Evolutionary conservation across 2,797 vertebrate genomes (phyloP).

Genomic region (Trachurus trachurus): DNA sequence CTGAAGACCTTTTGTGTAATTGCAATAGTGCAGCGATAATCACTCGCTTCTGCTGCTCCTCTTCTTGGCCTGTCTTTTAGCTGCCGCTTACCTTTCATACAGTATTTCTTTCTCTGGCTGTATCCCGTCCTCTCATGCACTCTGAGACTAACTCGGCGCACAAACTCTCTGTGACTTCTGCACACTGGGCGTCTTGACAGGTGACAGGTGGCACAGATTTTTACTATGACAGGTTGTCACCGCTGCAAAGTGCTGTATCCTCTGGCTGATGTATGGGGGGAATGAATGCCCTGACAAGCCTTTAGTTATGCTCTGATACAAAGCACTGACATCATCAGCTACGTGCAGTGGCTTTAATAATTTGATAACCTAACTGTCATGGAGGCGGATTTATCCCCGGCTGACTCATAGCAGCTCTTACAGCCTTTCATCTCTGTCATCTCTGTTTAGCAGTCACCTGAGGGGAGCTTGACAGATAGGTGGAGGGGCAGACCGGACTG

Average conservation of each 20-base stretch:
- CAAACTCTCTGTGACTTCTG: constrained; percentile 27
- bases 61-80: constrained; percentile 15
- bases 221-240: constrained; percentile 51
- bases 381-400: constrained; percentile 27
- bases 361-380: constrained; percentile 45
- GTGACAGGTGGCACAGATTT: constrained; percentile 74
- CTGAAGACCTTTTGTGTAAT: constrained; percentile 41
- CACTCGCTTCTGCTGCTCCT: constrained; percentile 24
- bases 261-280: constrained; percentile 49
- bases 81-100: constrained; percentile 22
- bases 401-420: constrained; percentile 31
- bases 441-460: constrained; percentile 52
- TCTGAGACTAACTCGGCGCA: constrained; percentile 15
- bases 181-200: constrained; percentile 57
- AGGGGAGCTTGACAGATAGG: constrained; percentile 60
- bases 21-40: constrained; percentile 30
- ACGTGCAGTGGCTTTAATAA: constrained; percentile 52
- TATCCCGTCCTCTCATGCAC: not conserved
- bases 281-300: constrained; percentile 45
- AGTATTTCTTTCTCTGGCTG: not conserved
- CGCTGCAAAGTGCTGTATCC: constrained; percentile 42
- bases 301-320: constrained; percentile 62
- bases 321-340: constrained; percentile 55
- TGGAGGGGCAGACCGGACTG: constrained; percentile 49
- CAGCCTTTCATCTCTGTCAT: constrained; percentile 53